Evolutionary conservation across 2,113 vertebrate genomes (phyloP).

Genomic region (Merops nubicus): DNA sequence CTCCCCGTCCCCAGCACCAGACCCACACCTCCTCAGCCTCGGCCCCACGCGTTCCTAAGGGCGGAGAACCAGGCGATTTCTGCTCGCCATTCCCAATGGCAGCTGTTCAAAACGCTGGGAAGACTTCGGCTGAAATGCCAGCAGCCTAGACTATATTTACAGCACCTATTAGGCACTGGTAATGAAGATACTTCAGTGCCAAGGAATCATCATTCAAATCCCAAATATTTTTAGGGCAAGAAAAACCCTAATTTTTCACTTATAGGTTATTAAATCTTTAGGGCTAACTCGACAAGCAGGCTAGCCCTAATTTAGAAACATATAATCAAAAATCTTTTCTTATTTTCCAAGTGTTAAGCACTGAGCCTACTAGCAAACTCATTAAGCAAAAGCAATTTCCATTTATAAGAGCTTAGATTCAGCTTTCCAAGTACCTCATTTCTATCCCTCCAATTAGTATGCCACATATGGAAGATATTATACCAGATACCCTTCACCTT

Average conservation of each 20-base stretch:
- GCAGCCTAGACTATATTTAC: neutral
- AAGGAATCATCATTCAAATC: neutral
- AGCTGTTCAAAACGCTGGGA: neutral
- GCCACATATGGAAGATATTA: constrained; percentile 65
- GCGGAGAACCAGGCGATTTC: neutral
- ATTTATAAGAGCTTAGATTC: constrained; percentile 31
- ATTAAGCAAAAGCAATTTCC: constrained; percentile 35
- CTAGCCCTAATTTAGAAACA: neutral
- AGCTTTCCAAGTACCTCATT: constrained; percentile 26
- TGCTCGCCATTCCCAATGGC: neutral
- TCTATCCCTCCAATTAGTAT: constrained; percentile 42
- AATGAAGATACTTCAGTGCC: neutral
- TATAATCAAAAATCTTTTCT: neutral
- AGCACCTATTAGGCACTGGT: neutral
- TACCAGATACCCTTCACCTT: constrained; percentile 59
- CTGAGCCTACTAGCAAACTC: neutral
- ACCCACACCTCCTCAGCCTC: neutral
- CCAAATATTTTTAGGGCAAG: neutral
- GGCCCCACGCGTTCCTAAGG: neutral
- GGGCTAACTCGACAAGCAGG: neutral
- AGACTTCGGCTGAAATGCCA: neutral
- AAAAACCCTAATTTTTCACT: neutral
- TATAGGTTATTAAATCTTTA: neutral
- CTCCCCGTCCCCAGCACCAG: neutral
- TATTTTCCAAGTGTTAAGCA: neutral